Percentiles rank a stretch among this genome's conserved stretches.
These are phyloP conservation scores for Ictalurus punctatus DNA, from an alignment of 2,113 vertebrate species.

Conservation along the genomic window DNA sequence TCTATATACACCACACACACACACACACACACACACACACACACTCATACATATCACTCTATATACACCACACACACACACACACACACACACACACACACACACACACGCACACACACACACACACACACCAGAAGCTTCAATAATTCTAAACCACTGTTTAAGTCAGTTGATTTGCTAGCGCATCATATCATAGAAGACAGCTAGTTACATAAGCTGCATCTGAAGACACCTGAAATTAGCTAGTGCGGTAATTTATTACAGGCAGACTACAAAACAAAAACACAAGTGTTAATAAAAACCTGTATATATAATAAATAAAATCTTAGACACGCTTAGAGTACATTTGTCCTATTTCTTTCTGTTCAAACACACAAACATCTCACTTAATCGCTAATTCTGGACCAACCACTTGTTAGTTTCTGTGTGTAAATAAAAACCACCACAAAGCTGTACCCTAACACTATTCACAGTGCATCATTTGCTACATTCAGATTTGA, in stretches of 20 bases:
- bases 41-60: no score
- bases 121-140: not conserved
- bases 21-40: no score
- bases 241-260: not conserved
- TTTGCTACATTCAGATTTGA: not conserved
- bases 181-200: not conserved
- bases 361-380: not conserved
- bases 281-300: not conserved
- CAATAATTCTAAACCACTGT: not conserved
- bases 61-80: not conserved
- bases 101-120: not conserved
- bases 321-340: not conserved
- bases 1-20: no score
- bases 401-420: not conserved
- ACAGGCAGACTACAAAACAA: not conserved
- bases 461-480: not conserved
- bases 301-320: not conserved
- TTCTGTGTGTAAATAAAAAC: not conserved
- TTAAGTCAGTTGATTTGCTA: not conserved
- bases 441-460: not conserved
- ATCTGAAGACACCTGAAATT: not conserved
- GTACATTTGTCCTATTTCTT: not conserved
- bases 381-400: not conserved
- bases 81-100: not conserved
- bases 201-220: not conserved